Conservation (phyloP, 2,113 vertebrate genomes). For the Hypomesus transpacificus region DNA sequence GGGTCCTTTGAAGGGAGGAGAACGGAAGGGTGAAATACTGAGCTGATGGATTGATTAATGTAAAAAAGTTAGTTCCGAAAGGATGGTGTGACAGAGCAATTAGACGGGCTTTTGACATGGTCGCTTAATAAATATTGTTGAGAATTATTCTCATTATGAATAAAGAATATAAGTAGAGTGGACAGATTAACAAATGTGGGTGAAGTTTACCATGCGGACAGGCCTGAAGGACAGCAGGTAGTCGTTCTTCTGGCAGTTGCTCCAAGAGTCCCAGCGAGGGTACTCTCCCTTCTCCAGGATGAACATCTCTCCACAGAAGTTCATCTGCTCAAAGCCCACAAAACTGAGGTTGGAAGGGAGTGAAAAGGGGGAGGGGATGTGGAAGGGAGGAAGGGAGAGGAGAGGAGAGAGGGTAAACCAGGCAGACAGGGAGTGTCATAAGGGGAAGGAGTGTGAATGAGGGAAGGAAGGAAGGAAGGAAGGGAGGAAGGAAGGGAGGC, state of each 20-base stretch:
- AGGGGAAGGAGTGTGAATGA: neutral
- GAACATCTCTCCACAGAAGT: slow-evolving; percentile 77
- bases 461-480: neutral
- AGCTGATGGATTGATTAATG: neutral
- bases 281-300: slow-evolving; percentile 82
- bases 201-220: slow-evolving; percentile 70
- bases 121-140: too few species aligned
- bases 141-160: too few species aligned
- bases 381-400: neutral
- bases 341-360: slow-evolving; percentile 25
- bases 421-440: neutral
- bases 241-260: slow-evolving; percentile 78
- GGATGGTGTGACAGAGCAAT: neutral
- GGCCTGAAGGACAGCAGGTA: slow-evolving; percentile 82
- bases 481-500: neutral
- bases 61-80: neutral
- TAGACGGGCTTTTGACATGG: too few species aligned
- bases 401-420: neutral
- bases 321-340: slow-evolving; percentile 55
- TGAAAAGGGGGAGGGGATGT: too few species aligned
- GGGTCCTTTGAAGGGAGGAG: slow-evolving; percentile 62
- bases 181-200: neutral
- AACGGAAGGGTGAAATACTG: neutral
- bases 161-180: neutral
- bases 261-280: slow-evolving; percentile 81